Conservation (phyloP, 2,797 vertebrate genomes). For the Hipposideros larvatus region DNA sequence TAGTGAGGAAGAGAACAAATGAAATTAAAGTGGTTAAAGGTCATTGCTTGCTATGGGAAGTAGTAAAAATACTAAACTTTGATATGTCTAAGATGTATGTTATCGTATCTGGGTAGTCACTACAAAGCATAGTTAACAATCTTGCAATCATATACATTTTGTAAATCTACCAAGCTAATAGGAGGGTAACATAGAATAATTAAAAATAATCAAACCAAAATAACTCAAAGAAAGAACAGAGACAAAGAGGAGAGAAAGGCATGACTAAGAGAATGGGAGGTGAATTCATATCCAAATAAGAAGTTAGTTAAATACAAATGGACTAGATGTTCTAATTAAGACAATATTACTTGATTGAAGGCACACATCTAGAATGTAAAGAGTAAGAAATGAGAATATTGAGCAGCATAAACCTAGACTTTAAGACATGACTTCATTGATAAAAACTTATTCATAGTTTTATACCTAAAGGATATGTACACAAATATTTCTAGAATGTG, state of each 20-base stretch:
- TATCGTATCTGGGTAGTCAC: not conserved
- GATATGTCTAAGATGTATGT: not conserved
- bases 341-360: not conserved
- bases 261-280: not conserved
- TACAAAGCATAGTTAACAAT: not conserved
- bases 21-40: not conserved
- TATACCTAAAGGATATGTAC: not conserved
- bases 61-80: not conserved
- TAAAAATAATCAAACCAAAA: not conserved
- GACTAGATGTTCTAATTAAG: not conserved
- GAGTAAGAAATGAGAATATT: not conserved
- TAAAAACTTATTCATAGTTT: not conserved
- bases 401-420: not conserved
- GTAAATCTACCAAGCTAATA: not conserved
- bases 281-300: not conserved
- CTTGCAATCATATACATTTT: not conserved
- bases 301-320: not conserved
- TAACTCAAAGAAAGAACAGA: not conserved
- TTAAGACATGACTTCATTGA: not conserved
- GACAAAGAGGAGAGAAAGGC: not conserved
- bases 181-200: not conserved
- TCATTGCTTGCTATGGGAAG: not conserved
- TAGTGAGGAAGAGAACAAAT: not conserved
- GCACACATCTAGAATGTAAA: not conserved
- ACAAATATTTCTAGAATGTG: not conserved